Percentiles rank a stretch among this genome's conserved stretches.
These are phyloP conservation scores for Aplochiton taeniatus DNA, from an alignment of 2,797 vertebrate species.

Conservation along the genomic window DNA sequence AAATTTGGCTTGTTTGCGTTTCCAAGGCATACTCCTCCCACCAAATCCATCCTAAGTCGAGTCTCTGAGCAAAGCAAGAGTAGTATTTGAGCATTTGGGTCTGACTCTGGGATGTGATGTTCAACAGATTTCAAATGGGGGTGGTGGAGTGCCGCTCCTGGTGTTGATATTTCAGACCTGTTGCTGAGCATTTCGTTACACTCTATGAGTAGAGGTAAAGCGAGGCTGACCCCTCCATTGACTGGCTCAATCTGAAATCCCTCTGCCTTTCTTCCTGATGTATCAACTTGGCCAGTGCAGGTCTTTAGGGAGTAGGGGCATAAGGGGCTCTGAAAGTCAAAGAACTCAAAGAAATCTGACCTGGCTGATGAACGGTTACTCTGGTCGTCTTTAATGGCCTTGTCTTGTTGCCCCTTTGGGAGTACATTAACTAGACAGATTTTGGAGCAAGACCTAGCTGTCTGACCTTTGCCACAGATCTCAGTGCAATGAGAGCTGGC, in stretches of 20 bases:
- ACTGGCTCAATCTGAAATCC: neutral
- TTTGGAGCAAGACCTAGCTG: constrained; percentile 4
- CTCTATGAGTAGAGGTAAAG: constrained; percentile 5
- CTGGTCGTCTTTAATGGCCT: too few relatives aligned
- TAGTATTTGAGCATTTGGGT: too few relatives aligned
- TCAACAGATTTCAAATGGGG: neutral
- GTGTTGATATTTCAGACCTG: neutral
- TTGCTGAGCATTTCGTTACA: neutral
- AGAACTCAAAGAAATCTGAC: neutral
- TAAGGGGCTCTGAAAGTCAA: too few relatives aligned
- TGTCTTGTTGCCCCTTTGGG: too few relatives aligned
- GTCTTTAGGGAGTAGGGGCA: too few relatives aligned
- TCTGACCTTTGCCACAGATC: neutral
- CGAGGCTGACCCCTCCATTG: neutral
- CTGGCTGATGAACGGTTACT: neutral
- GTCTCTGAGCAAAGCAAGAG: too few relatives aligned
- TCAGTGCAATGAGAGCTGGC: neutral
- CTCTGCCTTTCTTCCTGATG: neutral
- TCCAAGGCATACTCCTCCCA: too few relatives aligned
- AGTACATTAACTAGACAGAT: constrained; percentile 2
- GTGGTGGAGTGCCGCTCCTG: neutral
- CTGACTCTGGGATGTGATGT: too few relatives aligned
- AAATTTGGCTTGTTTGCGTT: too few relatives aligned
- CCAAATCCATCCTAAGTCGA: too few relatives aligned
- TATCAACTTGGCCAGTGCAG: too few relatives aligned